Evolutionary conservation across 2,888 invertebrate species (phyloP), one percentile per base, ranked within the genome.

Genomic region (Abrostola tripartita): DNA sequence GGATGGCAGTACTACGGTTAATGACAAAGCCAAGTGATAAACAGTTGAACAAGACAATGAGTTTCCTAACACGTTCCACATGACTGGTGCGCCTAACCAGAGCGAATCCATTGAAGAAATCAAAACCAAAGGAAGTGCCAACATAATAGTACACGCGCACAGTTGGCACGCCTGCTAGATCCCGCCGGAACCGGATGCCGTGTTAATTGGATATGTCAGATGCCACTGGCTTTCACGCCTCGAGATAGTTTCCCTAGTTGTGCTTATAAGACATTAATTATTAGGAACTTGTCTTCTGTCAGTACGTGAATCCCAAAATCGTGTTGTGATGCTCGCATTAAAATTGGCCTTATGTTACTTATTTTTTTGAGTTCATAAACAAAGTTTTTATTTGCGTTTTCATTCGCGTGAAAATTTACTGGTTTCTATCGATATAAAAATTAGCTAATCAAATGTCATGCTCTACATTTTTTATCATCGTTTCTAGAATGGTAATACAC

Each of bases 171-270:
- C 78, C 79, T 83, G 75, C 78, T 81, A 75, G 82, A 84, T 83
- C 82, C 81, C 78, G 80, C 84, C 84, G 84, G 85, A 85, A 86
- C 86, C 91, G 94, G 94, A 94, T 89, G 88, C 88, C 82, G 88
- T 90, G 90, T 88, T 94, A 94, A 94, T 94, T 94, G 94, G 91
- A 94, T 92, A 90, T 94, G 94, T 94, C 94, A 94, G 91, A 91
- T 89, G 92, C 93, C 93, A 91, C 89, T 85, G 88, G 88, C 85
- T 91, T 92, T 92, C 90, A 88, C 91, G 85, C 91, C 88, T 82
- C 83, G 85, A 90, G 91, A 91, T 92, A 93, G 92, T 92, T 89
- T 86, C 87, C 84, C 79, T 81, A 85, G 85, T 89, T 86, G 84
- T 90, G 88, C 88, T 90, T 81, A 88, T 90, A 88, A 89, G 89